These are phyloP conservation scores for Percopsis omiscomaycus DNA, from an alignment of 2,797 vertebrate species.

Conservation along the genomic window DNA sequence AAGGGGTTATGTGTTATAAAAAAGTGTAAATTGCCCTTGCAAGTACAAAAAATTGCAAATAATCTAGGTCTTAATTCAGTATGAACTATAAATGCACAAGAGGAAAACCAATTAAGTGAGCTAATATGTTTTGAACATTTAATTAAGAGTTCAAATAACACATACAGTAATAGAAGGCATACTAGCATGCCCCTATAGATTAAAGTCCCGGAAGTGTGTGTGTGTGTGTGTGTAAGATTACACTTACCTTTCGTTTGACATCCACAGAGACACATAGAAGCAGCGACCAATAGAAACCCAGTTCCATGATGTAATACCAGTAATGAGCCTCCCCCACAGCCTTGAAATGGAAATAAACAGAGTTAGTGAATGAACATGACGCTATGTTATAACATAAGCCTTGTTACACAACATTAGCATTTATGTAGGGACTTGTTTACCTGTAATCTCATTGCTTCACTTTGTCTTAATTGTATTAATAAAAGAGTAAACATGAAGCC, in stretches of 20 bases:
- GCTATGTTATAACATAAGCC: too few relatives aligned
- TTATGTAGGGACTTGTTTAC: too few relatives aligned
- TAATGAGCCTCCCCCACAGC: slow-evolving; percentile 77
- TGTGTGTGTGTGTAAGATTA: neutral
- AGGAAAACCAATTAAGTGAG: slow-evolving; percentile 16
- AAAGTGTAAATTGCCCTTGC: neutral
- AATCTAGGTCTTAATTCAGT: slow-evolving; percentile 31
- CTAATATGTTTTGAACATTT: slow-evolving; percentile 5
- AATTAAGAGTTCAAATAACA: neutral
- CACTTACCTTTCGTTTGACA: slow-evolving; percentile 89
- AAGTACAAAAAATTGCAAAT: slow-evolving; percentile 28
- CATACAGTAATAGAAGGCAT: slow-evolving; percentile 1
- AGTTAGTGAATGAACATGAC: slow-evolving; percentile 1
- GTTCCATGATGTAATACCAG: slow-evolving; percentile 90
- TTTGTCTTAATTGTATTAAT: neutral
- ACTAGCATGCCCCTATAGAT: too few relatives aligned
- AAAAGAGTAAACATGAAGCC: neutral
- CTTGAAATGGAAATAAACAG: slow-evolving; percentile 65
- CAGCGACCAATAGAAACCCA: slow-evolving; percentile 91
- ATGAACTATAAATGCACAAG: slow-evolving; percentile 15
- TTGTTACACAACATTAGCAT: neutral
- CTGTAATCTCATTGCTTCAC: too few relatives aligned
- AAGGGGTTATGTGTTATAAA: too few relatives aligned
- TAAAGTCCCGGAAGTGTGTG: too few relatives aligned
- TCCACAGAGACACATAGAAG: slow-evolving; percentile 88